Evolutionary conservation across 2,888 invertebrate species (phyloP).

Genomic region (Cryptocephalus primarius): DNA sequence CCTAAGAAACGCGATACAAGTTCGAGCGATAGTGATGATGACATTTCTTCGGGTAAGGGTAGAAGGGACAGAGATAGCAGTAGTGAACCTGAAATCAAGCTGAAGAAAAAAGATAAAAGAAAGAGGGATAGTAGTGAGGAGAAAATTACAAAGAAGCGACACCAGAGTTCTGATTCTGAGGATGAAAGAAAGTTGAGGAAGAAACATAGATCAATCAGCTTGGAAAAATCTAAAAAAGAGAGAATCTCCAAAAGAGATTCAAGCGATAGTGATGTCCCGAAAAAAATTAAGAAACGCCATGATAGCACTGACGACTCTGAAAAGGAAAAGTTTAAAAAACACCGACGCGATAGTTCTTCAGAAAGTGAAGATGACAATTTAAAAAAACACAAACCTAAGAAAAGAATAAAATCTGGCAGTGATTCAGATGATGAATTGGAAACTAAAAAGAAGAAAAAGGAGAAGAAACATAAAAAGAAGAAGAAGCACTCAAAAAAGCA

Average conservation of each 20-base stretch:
- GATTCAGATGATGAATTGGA: constrained; percentile 47
- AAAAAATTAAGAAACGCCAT: constrained; percentile 24
- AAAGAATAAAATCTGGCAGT: constrained; percentile 41
- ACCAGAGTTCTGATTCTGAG: constrained; percentile 49
- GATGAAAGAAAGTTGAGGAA: constrained; percentile 48
- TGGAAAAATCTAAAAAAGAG: constrained; percentile 42
- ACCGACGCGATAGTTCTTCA: constrained; percentile 33
- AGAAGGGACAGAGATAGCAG: constrained; percentile 41
- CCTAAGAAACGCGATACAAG: constrained; percentile 39
- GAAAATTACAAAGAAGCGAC: constrained; percentile 43
- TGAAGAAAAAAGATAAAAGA: constrained; percentile 38
- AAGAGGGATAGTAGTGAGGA: constrained; percentile 40
- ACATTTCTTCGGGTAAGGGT: constrained; percentile 30
- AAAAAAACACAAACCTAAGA: constrained; percentile 43
- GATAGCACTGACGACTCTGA: constrained; percentile 34
- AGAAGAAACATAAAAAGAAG: constrained; percentile 77
- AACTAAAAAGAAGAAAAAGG: constrained; percentile 48
- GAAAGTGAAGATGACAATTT: constrained; percentile 44
- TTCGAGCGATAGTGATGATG: constrained; percentile 36
- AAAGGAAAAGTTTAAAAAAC: constrained; percentile 27
- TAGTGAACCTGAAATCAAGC: constrained; percentile 38
- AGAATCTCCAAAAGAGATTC: constrained; percentile 26
- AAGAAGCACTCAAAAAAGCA: constrained; percentile 69
- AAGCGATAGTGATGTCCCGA: constrained; percentile 32
- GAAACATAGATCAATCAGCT: constrained; percentile 29